These are phyloP conservation scores for Megaceryle alcyon DNA, from an alignment of 2,797 vertebrate genomes.

Conservation along the genomic window DNA sequence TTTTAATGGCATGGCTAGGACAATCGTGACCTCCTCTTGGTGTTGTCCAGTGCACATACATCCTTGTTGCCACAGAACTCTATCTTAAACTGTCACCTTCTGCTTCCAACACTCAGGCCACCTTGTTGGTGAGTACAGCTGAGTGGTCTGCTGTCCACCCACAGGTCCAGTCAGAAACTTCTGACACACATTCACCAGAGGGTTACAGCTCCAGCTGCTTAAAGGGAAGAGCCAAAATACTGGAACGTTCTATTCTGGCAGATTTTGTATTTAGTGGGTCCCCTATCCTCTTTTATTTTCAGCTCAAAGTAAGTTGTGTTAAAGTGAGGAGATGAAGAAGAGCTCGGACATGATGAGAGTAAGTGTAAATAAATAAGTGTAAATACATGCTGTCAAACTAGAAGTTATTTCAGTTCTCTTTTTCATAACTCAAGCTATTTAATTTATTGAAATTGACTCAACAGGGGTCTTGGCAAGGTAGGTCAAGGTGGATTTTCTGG, in stretches of 20 bases:
- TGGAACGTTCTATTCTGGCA: neutral
- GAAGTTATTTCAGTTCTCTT: constrained; percentile 35
- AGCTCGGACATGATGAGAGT: neutral
- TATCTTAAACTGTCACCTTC: neutral
- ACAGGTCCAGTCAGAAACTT: neutral
- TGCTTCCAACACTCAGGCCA: neutral
- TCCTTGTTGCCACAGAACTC: neutral
- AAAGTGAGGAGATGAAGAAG: neutral
- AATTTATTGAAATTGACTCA: constrained; percentile 51
- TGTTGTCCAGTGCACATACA: neutral
- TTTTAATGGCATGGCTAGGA: neutral
- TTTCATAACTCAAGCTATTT: constrained; percentile 13
- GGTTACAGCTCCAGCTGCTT: neutral
- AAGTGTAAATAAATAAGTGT: neutral
- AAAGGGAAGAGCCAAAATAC: neutral
- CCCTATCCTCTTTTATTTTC: neutral
- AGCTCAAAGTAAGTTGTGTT: neutral
- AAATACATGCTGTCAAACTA: constrained; percentile 13
- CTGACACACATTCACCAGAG: neutral
- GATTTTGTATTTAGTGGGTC: neutral
- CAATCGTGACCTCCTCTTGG: neutral
- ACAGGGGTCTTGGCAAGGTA: constrained; percentile 31
- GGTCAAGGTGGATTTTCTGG: constrained; percentile 56
- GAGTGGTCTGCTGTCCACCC: neutral
- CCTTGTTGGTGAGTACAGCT: neutral